A percentile compares a stretch with the other conserved stretches of the same genome.
phyloP scores from a whole-genome alignment of 2,797 vertebrate genomes.

The Threskiornis aethiopicus region DNA sequence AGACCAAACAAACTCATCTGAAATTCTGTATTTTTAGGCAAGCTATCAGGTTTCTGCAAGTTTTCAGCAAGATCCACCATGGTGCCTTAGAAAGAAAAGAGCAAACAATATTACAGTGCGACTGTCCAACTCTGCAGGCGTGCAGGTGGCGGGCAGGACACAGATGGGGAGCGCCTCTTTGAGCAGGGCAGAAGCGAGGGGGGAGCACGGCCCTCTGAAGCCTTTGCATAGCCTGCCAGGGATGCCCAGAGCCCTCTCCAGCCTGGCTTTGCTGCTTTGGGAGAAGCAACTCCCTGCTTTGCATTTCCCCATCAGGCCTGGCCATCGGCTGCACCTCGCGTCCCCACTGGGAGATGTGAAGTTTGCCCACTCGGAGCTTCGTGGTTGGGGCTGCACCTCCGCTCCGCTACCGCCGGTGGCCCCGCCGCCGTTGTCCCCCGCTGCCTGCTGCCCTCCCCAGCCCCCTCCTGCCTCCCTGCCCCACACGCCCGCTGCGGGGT shows the following conservation, averaged over 20 bases:
- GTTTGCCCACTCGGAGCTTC: not conserved
- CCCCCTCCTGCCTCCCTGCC: not conserved
- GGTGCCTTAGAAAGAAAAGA: not conserved
- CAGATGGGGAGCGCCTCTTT: rapidly evolving
- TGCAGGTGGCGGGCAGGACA: not conserved
- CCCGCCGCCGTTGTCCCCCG: rapidly evolving
- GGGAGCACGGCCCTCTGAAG: not conserved
- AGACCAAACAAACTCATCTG: not conserved
- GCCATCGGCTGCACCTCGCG: not conserved
- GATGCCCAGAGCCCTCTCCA: not conserved
- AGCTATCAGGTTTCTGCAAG: not conserved
- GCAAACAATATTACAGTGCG: rapidly evolving
- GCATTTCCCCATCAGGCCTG: no score
- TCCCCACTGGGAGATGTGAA: not conserved
- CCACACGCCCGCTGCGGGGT: no score
- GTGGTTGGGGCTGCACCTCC: not conserved
- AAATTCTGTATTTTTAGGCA: rapidly evolving
- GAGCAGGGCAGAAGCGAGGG: no score
- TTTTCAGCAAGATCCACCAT: not conserved
- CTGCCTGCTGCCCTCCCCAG: not conserved
- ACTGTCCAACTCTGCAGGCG: rapidly evolving
- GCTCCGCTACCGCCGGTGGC: not conserved
- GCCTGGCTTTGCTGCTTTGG: not conserved
- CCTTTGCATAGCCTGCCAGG: no score
- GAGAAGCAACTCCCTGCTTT: not conserved